These are phyloP conservation scores for Epinephelus cyanopodus DNA, from an alignment of 2,113 vertebrate genomes.

Conservation along the genomic window DNA sequence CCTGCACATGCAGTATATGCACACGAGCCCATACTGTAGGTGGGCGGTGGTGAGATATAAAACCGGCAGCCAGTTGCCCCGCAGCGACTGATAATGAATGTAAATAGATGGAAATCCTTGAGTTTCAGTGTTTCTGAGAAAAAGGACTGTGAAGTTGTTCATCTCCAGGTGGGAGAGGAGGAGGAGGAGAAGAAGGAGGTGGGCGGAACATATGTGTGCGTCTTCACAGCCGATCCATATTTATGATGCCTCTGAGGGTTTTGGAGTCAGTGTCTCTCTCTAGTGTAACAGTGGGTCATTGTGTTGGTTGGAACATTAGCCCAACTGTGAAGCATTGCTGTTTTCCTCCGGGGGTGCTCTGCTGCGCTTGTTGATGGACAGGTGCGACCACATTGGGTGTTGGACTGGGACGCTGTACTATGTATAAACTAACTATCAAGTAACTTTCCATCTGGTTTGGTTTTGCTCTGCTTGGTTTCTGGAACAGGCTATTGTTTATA, in stretches of 20 bases:
- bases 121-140: constrained; percentile 61
- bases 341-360: constrained; percentile 33
- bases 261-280: constrained; percentile 33
- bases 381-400: constrained; percentile 1
- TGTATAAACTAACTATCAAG: constrained; percentile 35
- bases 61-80: constrained; percentile 59
- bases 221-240: constrained; percentile 60
- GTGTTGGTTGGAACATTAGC: constrained; percentile 64
- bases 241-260: constrained; percentile 64
- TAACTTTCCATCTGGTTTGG: constrained; percentile 45
- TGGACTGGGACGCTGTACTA: constrained; percentile 21
- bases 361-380: constrained; percentile 27
- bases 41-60: constrained; percentile 70
- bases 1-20: constrained; percentile 40
- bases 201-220: constrained; percentile 68
- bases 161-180: constrained; percentile 69
- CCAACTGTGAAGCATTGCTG: constrained; percentile 40
- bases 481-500: constrained; percentile 27
- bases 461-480: constrained; percentile 56
- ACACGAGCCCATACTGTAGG: constrained; percentile 71
- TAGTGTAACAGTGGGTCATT: constrained; percentile 66
- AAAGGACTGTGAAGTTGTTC: constrained; percentile 46
- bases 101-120: constrained; percentile 70
- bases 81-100: constrained; percentile 64
- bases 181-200: constrained; percentile 38